Conservation (phyloP, 2,888 invertebrate species). For the Steinernema hermaphroditum region DNA sequence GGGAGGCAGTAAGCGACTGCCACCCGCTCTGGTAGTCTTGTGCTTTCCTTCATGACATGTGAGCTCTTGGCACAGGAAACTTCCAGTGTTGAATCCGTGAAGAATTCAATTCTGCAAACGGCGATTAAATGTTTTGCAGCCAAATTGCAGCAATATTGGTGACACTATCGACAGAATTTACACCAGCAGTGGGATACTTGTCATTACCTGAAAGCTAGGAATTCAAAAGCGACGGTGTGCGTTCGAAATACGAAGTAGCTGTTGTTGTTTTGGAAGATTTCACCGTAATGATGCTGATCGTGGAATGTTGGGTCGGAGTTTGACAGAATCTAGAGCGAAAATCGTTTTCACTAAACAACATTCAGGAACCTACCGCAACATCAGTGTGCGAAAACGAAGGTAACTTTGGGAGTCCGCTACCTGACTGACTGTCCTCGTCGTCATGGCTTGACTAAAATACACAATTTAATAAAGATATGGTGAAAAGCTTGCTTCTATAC, state of each 20-base stretch:
- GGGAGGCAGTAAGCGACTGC: slow-evolving; percentile 41
- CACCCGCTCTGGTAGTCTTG: slow-evolving; percentile 34
- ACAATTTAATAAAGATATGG: not conserved
- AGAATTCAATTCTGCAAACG: slow-evolving; percentile 46
- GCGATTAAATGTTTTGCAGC: too few relatives aligned
- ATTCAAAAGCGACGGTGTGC: slow-evolving; percentile 59
- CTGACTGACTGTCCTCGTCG: slow-evolving; percentile 44
- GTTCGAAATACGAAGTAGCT: slow-evolving; percentile 61
- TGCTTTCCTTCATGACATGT: not conserved
- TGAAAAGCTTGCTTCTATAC: too few relatives aligned
- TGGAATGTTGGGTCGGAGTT: slow-evolving; percentile 48
- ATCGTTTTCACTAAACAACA: not conserved
- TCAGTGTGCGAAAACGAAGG: slow-evolving; percentile 49
- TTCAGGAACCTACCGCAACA: slow-evolving; percentile 44
- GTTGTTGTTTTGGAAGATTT: slow-evolving; percentile 52
- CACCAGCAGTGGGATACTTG: too few relatives aligned
- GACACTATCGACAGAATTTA: too few relatives aligned
- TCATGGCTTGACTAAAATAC: slow-evolving; percentile 39
- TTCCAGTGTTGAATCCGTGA: not conserved
- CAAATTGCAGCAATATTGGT: too few relatives aligned
- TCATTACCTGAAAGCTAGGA: slow-evolving; percentile 42
- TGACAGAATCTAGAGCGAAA: slow-evolving; percentile 21
- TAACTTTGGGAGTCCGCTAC: slow-evolving; percentile 34
- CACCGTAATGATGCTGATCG: slow-evolving; percentile 51
- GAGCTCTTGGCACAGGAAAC: not conserved